These are phyloP conservation scores for Meloe dianella DNA, from an alignment of 2,888 invertebrate species.

Conservation along the genomic window DNA sequence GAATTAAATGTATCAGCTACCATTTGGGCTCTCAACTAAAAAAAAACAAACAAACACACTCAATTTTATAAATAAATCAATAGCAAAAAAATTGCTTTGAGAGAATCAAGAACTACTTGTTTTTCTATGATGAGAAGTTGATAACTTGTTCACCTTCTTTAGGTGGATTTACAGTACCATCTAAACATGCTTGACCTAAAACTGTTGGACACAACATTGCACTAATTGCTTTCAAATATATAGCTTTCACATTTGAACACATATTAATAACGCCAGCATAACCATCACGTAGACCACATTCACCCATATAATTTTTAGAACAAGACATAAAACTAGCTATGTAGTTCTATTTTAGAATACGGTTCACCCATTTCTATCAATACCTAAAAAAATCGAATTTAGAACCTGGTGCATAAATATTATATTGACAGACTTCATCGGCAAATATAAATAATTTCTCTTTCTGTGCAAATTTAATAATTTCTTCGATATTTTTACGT, in stretches of 20 bases:
- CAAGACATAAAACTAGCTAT: conserved; percentile 96
- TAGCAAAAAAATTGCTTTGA: conserved; percentile 61
- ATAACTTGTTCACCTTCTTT: conserved; percentile 83
- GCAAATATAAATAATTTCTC: conserved; percentile 87
- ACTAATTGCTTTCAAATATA: conserved; percentile 88
- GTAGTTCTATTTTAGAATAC: conserved; percentile 82
- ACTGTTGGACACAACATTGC: conserved; percentile 95
- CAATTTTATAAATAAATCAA: not conserved
- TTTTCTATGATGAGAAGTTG: conserved; percentile 78
- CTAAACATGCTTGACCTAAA: conserved; percentile 89
- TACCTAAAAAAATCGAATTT: conserved; percentile 91
- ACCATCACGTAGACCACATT: conserved; percentile 95
- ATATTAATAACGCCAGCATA: conserved; percentile 92
- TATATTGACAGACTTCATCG: conserved; percentile 97
- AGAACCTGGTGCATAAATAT: conserved; percentile 87
- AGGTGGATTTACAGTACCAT: conserved; percentile 91
- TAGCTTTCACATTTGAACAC: conserved; percentile 78
- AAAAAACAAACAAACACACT: conserved; percentile 31
- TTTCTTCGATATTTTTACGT: conserved; percentile 84
- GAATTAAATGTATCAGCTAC: conserved; percentile 88
- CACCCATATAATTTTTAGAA: conserved; percentile 95
- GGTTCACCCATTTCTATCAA: conserved; percentile 89
- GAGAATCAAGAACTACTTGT: conserved; percentile 71
- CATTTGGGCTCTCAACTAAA: conserved; percentile 73
- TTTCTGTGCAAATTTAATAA: conserved; percentile 90